These are phyloP conservation scores for Semnornis frantzii DNA, from an alignment of 2,113 vertebrate species.

Conservation along the genomic window DNA sequence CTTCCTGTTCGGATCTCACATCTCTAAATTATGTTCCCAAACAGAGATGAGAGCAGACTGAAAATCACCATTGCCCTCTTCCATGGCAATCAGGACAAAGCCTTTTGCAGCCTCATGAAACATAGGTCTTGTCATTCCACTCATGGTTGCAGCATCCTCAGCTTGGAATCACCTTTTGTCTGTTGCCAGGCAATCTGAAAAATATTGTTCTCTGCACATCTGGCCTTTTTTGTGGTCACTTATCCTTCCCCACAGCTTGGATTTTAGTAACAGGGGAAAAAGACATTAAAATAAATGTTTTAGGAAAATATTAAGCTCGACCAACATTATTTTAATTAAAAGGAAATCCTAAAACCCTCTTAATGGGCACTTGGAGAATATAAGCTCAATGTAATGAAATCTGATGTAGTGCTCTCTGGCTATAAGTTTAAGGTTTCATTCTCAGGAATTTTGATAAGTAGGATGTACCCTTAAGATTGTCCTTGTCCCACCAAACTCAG, in stretches of 20 bases:
- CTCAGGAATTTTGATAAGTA: background rate
- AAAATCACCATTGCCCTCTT: background rate
- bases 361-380: slow-evolving; percentile 58
- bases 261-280: slow-evolving; percentile 8
- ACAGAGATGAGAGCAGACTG: background rate
- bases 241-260: slow-evolving; percentile 13
- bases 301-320: slow-evolving; percentile 59
- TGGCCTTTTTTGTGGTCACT: slow-evolving; percentile 42
- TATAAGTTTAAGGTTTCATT: background rate
- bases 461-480: background rate
- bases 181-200: slow-evolving; percentile 60
- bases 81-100: background rate
- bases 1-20: background rate
- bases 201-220: slow-evolving; percentile 61
- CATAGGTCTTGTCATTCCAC: background rate
- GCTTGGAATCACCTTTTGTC: slow-evolving; percentile 29
- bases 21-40: background rate
- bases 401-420: background rate
- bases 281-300: slow-evolving; percentile 46
- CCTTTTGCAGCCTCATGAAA: slow-evolving; percentile 14
- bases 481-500: background rate
- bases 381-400: slow-evolving; percentile 45
- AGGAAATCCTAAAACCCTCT: slow-evolving; percentile 47
- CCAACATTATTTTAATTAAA: slow-evolving; percentile 66
- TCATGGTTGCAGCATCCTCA: background rate